These are phyloP conservation scores for Eristalis arbustorum DNA, from an alignment of 2,888 invertebrate species.

Conservation along the genomic window DNA sequence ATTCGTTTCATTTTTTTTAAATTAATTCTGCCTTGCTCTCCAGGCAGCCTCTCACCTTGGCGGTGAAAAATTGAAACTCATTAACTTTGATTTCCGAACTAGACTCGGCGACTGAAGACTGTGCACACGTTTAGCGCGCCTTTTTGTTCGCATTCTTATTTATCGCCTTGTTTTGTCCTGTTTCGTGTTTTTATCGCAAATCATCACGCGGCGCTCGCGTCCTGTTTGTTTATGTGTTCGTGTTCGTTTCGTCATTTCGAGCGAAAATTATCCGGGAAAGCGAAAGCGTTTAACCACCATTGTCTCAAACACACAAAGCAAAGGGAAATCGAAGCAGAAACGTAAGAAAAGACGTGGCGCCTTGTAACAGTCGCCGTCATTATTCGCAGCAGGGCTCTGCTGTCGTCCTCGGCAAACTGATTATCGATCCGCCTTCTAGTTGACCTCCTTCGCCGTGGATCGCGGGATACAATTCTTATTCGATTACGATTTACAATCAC, in stretches of 20 bases:
- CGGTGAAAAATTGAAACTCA: neutral
- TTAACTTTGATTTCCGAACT: conserved; percentile 7
- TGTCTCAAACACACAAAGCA: neutral
- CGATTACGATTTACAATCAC: conserved; percentile 48
- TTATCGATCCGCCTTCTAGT: conserved; percentile 42
- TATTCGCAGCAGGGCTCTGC: conserved; percentile 15
- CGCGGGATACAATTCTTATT: conserved; percentile 26
- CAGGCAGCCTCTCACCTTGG: neutral
- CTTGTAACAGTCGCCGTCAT: conserved; percentile 27
- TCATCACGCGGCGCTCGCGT: neutral
- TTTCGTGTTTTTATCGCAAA: neutral
- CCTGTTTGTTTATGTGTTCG: conserved; percentile 12
- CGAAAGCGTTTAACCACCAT: conserved; percentile 19
- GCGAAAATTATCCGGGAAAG: conserved; percentile 39
- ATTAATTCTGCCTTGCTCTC: neutral
- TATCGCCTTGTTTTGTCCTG: conserved; percentile 20
- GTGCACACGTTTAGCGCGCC: neutral
- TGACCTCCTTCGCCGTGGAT: conserved; percentile 16
- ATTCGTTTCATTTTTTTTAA: neutral
- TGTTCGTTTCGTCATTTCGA: conserved; percentile 15
- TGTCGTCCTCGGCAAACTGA: neutral
- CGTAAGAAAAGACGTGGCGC: conserved; percentile 41
- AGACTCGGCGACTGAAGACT: neutral
- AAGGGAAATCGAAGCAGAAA: too few species aligned
- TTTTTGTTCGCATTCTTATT: neutral